Conservation (phyloP, 2,113 vertebrate genomes). For the Indicator indicator region DNA sequence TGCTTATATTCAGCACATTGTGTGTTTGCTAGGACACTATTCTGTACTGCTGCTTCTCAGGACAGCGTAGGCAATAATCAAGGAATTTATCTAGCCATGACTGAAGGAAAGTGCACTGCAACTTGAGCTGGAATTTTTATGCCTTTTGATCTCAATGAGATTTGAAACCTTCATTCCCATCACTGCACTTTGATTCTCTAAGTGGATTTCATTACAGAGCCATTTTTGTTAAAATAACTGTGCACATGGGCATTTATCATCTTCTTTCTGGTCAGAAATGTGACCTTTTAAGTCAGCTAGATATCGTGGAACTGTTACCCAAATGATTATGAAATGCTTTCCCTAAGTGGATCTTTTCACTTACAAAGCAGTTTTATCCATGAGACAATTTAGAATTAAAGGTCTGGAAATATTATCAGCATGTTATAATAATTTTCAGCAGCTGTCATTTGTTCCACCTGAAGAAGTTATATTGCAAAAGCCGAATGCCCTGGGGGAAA, state of each 20-base stretch:
- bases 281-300: neutral
- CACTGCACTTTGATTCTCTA: neutral
- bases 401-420: neutral
- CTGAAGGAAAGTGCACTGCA: neutral
- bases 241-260: neutral
- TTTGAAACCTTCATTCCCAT: neutral
- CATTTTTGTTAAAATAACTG: neutral
- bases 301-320: neutral
- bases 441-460: neutral
- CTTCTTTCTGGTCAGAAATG: neutral
- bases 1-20: neutral
- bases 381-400: neutral
- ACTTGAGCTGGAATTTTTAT: neutral
- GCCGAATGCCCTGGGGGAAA: neutral
- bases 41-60: neutral
- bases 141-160: neutral
- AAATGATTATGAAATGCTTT: neutral
- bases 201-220: neutral
- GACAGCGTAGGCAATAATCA: neutral
- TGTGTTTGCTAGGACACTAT: neutral
- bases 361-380: neutral
- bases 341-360: neutral
- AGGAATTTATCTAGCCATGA: neutral
- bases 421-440: neutral
- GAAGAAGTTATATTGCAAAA: neutral